Base-by-base conservation (phyloP, 1,140 invertebrate genomes). In the Tetragonula clypearis region DNA sequence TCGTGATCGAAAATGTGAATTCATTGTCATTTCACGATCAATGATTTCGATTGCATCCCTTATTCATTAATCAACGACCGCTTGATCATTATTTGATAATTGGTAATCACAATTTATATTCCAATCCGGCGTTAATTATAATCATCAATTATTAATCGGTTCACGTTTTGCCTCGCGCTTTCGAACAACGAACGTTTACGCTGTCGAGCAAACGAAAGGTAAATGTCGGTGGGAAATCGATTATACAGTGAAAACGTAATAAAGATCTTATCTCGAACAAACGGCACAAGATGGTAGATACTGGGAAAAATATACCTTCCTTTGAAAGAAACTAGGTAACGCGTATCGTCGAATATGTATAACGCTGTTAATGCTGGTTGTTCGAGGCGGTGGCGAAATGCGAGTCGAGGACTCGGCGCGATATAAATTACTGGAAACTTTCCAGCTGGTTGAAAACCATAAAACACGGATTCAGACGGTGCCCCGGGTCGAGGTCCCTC, bases 351-450 rank as follows among this genome's bases (percentile, higher is more conserved):
- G n/a, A 26, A 15, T 26, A 15, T 6, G 14, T n/a, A 65, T 65
- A 65, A 65, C n/a, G n/a, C 26, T 5, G 14, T 26, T 65, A 8
- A 23, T 60, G 23, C 12, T 62, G 19, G 9, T 62, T 12, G 4
- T 14, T 62, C 2, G 23, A 62, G 23, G 23, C 12, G n/a, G n/a
- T n/a, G n/a, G n/a, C n/a, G n/a, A n/a, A n/a, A n/a, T n/a, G n/a
- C n/a, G 4, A 1, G 21, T 11, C n/a, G 74, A 35, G n/a, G 26
- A 55, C 21, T 23, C 14, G 26, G 21, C 56, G 58, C 62, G 58
- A 53, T 58, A 68, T 82, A 82, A 85, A 85, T 60, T 66, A 60
- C 55, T n/a, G 41, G 19, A 53, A 41, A 30, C 41, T 81, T 81
- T 77, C 26, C 41, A n/a, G 14, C 23, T 35, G 8, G 76, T 77